Percentiles rank a stretch among this genome's conserved stretches.
These are phyloP conservation scores for Anser cygnoides DNA, from an alignment of 2,113 vertebrate genomes.

Conservation along the genomic window DNA sequence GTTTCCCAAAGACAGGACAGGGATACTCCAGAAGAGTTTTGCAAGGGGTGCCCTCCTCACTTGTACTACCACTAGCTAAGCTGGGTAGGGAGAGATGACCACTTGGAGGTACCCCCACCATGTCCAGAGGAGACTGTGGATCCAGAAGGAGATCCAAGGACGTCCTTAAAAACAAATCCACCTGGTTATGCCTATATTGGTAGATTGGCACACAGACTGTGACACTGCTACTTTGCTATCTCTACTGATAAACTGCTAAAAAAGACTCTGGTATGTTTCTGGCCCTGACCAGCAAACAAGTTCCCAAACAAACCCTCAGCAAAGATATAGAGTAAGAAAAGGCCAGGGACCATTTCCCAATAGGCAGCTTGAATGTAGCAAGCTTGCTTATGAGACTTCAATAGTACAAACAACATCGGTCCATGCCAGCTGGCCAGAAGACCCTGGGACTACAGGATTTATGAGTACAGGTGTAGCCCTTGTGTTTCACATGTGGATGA, in stretches of 20 bases:
- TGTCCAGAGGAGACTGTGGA: not conserved
- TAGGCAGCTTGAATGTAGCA: not conserved
- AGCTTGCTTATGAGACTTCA: conserved; percentile 2
- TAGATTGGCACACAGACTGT: accelerated
- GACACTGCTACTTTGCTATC: not conserved
- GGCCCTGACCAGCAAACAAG: not conserved
- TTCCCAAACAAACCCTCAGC: not conserved
- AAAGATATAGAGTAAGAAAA: not conserved
- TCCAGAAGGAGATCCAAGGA: not conserved
- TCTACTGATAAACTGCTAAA: not conserved
- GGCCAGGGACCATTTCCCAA: not conserved
- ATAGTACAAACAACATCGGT: not conserved
- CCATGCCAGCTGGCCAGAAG: not conserved
- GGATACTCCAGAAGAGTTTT: not conserved
- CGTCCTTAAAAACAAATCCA: not conserved
- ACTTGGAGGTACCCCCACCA: not conserved
- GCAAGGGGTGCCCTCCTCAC: accelerated
- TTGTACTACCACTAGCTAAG: not conserved
- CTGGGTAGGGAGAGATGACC: not conserved
- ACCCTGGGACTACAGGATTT: not conserved
- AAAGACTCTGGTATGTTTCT: not conserved
- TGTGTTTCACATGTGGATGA: not conserved
- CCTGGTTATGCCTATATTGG: not conserved
- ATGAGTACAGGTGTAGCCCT: not conserved
- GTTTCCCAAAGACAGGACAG: not conserved